Base-by-base conservation (phyloP, 2,113 vertebrate species). In the Montifringilla adamsi region DNA sequence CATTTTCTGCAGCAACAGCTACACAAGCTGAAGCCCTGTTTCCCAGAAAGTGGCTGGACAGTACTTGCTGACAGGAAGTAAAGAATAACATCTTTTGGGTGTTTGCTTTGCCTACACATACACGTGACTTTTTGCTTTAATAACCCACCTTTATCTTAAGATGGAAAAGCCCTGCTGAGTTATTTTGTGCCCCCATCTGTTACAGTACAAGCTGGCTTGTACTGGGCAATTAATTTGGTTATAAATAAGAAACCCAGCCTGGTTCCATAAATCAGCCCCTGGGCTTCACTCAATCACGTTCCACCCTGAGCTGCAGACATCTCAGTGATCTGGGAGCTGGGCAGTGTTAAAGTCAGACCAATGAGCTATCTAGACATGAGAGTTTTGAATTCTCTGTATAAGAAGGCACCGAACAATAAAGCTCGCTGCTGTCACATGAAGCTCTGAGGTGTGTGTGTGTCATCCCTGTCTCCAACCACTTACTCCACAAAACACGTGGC, bases 391-490 rank as follows among this genome's bases (percentile, higher is more conserved):
- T 37, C 23, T 23, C n/a, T 18, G 2, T 18, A 15, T 26, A 12
- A 37, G 23, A 60, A 60, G 35, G 24, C 35, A 37, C 35, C 18
- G 58, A 60, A 37, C 56, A 59, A 59, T 17, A 59, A 24, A 59
- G 56, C n/a, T 35, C 10, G 0, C 33, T 59, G 56, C n/a, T 35
- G 14, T 35, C 2, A 0, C n/a, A 8, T 11, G n/a, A 59, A 59
- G 56, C 56, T 59, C 56, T 59, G 22, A 35, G n/a, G 5, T 8
- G 56, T 23, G 21, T 15, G 33, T 24, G 33, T 58, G 22, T 59
- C 22, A 35, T 26, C n/a, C 56, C 56, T 26, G 56, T 59, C 56
- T 59, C 15, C 3, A 3, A 59, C 22, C 56, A 35, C 56, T 10
- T 3, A 24, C 14, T 35, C 15, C 56, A 59, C 22, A 16, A 24